phyloP scores from a whole-genome alignment of 2,888 invertebrate genomes.

The Troilus luridus region DNA sequence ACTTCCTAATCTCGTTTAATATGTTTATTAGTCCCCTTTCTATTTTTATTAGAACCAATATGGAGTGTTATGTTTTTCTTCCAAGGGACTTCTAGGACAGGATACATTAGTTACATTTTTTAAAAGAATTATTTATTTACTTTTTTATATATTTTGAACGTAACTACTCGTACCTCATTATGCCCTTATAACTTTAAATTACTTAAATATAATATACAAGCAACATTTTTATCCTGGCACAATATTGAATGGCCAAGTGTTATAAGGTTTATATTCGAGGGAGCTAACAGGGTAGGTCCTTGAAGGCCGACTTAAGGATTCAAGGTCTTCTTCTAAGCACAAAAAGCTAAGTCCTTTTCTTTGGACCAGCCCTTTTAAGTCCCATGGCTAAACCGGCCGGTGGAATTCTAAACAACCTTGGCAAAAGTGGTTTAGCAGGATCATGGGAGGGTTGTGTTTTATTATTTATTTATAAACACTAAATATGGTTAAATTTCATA shows the following conservation, averaged over 20 bases:
- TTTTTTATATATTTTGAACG: too few relatives aligned
- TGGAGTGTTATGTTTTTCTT: too few relatives aligned
- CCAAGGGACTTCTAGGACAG: too few relatives aligned
- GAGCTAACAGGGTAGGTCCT: not conserved
- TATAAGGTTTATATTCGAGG: not conserved
- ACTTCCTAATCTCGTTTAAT: too few relatives aligned
- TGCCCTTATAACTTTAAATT: too few relatives aligned
- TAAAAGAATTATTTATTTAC: too few relatives aligned
- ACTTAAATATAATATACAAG: too few relatives aligned
- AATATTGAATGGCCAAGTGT: not conserved
- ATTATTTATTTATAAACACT: not conserved
- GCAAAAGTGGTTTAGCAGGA: not conserved
- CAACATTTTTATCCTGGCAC: not conserved
- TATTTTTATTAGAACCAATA: too few relatives aligned
- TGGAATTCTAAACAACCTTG: not conserved
- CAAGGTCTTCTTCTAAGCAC: not conserved
- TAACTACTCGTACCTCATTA: too few relatives aligned
- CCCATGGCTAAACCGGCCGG: not conserved
- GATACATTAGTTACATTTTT: too few relatives aligned
- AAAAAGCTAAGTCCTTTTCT: slow-evolving; percentile 34
- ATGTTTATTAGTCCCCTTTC: too few relatives aligned
- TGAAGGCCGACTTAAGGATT: slow-evolving; percentile 13
- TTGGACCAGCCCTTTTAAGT: slow-evolving; percentile 15
- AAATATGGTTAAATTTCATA: not conserved
- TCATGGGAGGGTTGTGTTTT: not conserved